Conservation (phyloP, 30 jellyfish, hydroid and myxozoan species). For the Hydra vulgaris region DNA sequence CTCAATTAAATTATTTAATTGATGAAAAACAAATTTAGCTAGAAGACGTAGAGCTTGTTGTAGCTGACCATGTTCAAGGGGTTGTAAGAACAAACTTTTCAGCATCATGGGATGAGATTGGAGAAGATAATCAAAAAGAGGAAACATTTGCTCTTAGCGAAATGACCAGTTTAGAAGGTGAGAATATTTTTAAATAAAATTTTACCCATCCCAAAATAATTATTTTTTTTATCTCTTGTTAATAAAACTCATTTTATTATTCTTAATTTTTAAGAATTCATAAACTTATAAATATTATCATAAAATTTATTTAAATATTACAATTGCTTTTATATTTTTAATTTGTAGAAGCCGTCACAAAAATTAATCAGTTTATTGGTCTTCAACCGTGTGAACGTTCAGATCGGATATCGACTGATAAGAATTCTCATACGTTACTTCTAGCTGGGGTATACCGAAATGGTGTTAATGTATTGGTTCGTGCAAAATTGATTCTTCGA, state of each 20-base stretch:
- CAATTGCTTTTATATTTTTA: background rate
- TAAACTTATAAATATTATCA: too few relatives aligned
- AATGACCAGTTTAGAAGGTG: slow-evolving; percentile 82
- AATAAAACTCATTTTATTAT: too few relatives aligned
- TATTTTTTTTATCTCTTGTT: too few relatives aligned
- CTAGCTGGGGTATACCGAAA: slow-evolving; percentile 98
- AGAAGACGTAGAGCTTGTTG: slow-evolving; percentile 87
- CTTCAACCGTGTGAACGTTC: slow-evolving; percentile 95
- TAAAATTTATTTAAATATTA: too few relatives aligned
- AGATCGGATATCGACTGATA: slow-evolving; percentile 86
- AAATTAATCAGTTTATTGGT: slow-evolving; percentile 84
- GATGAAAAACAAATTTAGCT: slow-evolving; percentile 60
- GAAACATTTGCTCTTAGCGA: slow-evolving; percentile 81
- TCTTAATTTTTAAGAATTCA: too few relatives aligned
- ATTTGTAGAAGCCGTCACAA: slow-evolving; percentile 75
- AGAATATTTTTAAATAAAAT: background rate
- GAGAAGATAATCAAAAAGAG: slow-evolving; percentile 78
- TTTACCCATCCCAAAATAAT: too few relatives aligned
- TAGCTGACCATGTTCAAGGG: slow-evolving; percentile 97
- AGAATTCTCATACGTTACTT: slow-evolving; percentile 78
- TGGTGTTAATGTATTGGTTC: slow-evolving; percentile 88
- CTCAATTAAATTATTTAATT: too few relatives aligned
- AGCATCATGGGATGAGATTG: slow-evolving; percentile 98
- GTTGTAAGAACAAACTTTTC: slow-evolving; percentile 82
- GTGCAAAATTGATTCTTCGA: slow-evolving; percentile 70